A percentile compares a stretch with the other conserved stretches of the same genome.
These are phyloP conservation scores for Hafferia zeledoni DNA, from an alignment of 2,797 vertebrate genomes.

Conservation along the genomic window DNA sequence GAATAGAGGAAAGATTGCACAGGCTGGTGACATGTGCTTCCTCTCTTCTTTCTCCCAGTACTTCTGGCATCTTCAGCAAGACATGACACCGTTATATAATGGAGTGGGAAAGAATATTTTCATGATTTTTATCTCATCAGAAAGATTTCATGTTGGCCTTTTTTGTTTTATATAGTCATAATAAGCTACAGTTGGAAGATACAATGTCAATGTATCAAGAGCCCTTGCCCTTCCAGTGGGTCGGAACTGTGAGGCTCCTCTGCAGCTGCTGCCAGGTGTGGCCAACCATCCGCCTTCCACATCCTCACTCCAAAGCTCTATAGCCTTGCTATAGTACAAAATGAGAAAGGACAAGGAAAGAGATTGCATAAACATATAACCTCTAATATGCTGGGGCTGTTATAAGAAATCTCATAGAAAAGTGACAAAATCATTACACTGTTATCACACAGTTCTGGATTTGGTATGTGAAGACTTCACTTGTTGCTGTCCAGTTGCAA, in stretches of 20 bases:
- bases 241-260: not conserved
- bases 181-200: not conserved
- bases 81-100: not conserved
- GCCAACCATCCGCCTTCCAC: not conserved
- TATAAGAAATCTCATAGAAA: not conserved
- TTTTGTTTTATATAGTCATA: not conserved
- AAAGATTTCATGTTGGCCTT: not conserved
- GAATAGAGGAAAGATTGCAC: not conserved
- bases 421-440: not conserved
- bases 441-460: not conserved
- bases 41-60: not conserved
- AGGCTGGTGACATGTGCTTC: rapidly evolving
- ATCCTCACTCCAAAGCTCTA: not conserved
- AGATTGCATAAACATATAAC: not conserved
- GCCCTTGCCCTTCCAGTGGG: not conserved
- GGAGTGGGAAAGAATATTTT: not conserved
- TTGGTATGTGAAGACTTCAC: not conserved
- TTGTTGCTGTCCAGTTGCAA: not conserved
- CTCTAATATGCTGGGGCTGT: not conserved
- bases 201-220: too few species aligned
- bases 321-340: not conserved
- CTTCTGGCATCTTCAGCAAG: not conserved
- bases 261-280: not conserved
- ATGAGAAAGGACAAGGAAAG: not conserved
- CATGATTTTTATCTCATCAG: not conserved